These are phyloP conservation scores for Calameuta filiformis DNA, from an alignment of 2,888 invertebrate species.

Conservation along the genomic window DNA sequence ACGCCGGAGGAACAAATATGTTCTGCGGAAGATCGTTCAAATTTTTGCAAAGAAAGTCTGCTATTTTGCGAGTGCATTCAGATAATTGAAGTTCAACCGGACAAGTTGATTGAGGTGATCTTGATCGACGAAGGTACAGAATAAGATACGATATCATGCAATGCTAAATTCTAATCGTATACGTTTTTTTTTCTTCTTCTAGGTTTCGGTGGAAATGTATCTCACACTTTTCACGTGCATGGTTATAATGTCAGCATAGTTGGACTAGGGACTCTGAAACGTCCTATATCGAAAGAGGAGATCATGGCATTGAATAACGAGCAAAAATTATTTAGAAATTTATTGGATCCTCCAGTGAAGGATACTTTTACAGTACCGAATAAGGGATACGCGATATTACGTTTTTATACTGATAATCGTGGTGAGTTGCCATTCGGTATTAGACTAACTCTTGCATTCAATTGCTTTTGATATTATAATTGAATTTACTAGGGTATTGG, in stretches of 20 bases:
- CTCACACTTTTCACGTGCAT: conserved; percentile 74
- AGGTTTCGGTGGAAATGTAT: conserved; percentile 69
- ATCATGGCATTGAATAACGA: conserved; percentile 61
- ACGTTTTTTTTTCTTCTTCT: conserved; percentile 20
- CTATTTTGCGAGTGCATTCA: conserved; percentile 71
- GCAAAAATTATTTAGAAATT: conserved; percentile 66
- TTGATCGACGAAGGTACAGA: conserved; percentile 72
- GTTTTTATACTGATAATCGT: conserved; percentile 44
- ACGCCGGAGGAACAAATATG: conserved; percentile 40
- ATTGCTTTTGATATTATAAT: neutral
- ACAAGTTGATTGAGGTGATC: conserved; percentile 70
- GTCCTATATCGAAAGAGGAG: conserved; percentile 64
- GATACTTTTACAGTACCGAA: conserved; percentile 75
- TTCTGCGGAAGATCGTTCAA: conserved; percentile 54
- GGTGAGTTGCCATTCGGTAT: conserved; percentile 29
- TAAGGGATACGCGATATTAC: conserved; percentile 67
- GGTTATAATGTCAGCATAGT: conserved; percentile 61
- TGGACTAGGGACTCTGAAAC: conserved; percentile 46
- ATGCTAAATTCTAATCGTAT: neutral
- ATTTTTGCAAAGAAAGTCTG: conserved; percentile 37
- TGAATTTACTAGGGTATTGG: conserved; percentile 44
- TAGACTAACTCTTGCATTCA: neutral
- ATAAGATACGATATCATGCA: neutral
- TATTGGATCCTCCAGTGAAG: conserved; percentile 69
- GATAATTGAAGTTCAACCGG: conserved; percentile 67